Evolutionary conservation across 1,140 invertebrate genomes (phyloP).

Genomic region (Drosophila lacteicornis): DNA sequence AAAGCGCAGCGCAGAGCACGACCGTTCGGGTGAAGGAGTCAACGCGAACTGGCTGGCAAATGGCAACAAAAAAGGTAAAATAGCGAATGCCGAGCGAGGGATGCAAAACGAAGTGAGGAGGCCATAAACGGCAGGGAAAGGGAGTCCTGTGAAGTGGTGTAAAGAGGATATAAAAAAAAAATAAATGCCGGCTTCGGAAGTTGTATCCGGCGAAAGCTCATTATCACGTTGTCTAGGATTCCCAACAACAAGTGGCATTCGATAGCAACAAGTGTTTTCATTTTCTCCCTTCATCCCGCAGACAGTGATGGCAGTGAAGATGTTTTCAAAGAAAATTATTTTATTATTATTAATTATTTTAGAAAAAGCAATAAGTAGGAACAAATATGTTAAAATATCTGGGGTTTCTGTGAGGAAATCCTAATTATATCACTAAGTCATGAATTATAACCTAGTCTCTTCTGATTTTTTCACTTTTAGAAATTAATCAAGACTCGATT

Average conservation of each 20-base stretch:
- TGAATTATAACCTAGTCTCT: too few species aligned
- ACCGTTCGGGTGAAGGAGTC: conserved; percentile 55
- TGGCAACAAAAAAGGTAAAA: conserved; percentile 29
- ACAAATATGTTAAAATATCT: background rate
- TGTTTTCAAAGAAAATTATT: too few species aligned
- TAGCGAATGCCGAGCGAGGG: conserved; percentile 11
- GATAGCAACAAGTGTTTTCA: conserved; percentile 37
- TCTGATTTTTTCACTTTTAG: too few species aligned
- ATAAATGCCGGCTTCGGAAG: conserved; percentile 34
- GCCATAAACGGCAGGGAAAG: conserved; percentile 24
- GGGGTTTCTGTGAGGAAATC: too few species aligned
- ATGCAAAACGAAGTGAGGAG: conserved; percentile 41
- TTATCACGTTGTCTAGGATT: conserved; percentile 58
- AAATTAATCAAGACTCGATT: too few species aligned
- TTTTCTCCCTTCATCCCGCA: background rate
- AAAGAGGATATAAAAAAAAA: conserved; percentile 27
- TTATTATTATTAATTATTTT: too few species aligned
- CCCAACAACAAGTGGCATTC: conserved; percentile 41
- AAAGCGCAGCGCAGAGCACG: conserved; percentile 29
- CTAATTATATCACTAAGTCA: too few species aligned
- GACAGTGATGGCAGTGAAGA: conserved; percentile 3
- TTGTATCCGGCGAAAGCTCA: conserved; percentile 35
- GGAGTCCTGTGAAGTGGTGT: background rate
- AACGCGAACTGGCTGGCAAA: conserved; percentile 60
- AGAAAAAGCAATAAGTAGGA: background rate